A percentile compares a stretch with the other conserved stretches of the same genome.
Evolutionary conservation across 2,797 vertebrate genomes (phyloP).

Genomic region (Clarias laeviceps): DNA sequence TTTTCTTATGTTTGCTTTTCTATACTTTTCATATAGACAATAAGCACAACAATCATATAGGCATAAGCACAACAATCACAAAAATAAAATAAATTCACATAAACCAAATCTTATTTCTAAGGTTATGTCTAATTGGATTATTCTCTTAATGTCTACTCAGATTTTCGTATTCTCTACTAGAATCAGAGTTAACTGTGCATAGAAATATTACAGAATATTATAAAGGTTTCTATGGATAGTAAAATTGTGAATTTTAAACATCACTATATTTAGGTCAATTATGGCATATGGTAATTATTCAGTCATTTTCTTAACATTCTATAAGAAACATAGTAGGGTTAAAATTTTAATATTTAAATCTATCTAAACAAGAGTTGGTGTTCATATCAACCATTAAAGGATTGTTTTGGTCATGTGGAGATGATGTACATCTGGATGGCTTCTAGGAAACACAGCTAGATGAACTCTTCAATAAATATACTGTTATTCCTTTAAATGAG

Average conservation of each 20-base stretch:
- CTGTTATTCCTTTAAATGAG: too few relatives aligned
- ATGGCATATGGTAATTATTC: not conserved
- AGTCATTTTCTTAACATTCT: conserved; percentile 23
- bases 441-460: not conserved
- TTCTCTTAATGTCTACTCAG: not conserved
- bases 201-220: not conserved
- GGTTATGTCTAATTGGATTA: too few relatives aligned
- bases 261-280: not conserved
- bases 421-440: not conserved
- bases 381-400: conserved; percentile 55
- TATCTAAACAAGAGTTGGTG: conserved; percentile 44
- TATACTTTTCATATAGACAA: not conserved
- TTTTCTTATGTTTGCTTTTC: too few relatives aligned
- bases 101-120: too few relatives aligned
- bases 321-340: conserved; percentile 43
- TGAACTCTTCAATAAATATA: too few relatives aligned
- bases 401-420: not conserved
- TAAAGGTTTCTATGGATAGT: not conserved
- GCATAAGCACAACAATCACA: not conserved
- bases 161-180: not conserved
- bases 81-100: not conserved
- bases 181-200: not conserved
- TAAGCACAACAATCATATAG: not conserved
- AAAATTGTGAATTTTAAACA: not conserved
- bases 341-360: conserved; percentile 26